Conservation (phyloP, 2,888 invertebrate species). For the Lasioglossum figueresi region DNA sequence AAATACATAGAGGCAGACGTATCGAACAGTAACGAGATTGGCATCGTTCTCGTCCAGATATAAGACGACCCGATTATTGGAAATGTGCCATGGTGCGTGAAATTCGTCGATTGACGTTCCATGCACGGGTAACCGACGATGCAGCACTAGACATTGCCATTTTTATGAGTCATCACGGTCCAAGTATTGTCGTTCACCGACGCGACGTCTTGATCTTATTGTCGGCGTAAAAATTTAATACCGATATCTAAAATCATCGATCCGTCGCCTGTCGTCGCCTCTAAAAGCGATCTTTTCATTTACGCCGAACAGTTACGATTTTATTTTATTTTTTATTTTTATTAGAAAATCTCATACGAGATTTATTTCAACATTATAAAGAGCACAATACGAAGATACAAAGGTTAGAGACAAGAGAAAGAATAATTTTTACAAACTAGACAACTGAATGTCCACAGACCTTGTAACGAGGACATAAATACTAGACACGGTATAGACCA, state of each 20-base stretch:
- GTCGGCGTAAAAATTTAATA: constrained; percentile 4
- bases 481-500: too few relatives aligned
- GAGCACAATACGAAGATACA: too few relatives aligned
- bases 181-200: not conserved
- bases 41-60: not conserved
- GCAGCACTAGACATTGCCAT: constrained; percentile 4
- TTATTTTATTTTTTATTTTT: not conserved
- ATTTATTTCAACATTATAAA: too few relatives aligned
- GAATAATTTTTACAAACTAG: too few relatives aligned
- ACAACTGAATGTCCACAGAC: too few relatives aligned
- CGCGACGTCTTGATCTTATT: not conserved
- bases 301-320: not conserved
- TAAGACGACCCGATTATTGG: constrained; percentile 15
- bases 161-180: constrained; percentile 14
- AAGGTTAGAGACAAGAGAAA: too few relatives aligned
- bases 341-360: too few relatives aligned
- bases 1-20: not conserved
- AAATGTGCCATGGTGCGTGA: constrained; percentile 10
- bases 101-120: constrained; percentile 13
- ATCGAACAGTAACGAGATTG: constrained; percentile 2
- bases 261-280: not conserved
- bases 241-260: constrained; percentile 1
- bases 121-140: not conserved
- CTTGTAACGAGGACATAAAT: too few relatives aligned
- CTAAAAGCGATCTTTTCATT: not conserved